These are phyloP conservation scores for Leptodactylus fuscus DNA, from an alignment of 2,113 vertebrate genomes.

Conservation along the genomic window DNA sequence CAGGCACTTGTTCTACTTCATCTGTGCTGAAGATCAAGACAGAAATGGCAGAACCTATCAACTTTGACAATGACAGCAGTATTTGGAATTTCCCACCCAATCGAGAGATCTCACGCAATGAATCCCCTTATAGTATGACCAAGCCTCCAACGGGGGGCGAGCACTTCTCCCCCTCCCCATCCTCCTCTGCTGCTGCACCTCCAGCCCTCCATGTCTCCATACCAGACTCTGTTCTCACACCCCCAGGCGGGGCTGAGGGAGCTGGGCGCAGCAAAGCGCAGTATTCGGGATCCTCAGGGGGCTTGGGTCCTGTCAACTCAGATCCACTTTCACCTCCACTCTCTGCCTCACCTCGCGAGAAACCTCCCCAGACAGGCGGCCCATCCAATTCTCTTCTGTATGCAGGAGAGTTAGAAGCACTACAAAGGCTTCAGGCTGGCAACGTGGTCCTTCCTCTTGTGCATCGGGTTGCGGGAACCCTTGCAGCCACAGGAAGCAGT, in stretches of 20 bases:
- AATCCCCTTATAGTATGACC: constrained; percentile 98
- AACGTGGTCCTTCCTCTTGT: constrained; percentile 96
- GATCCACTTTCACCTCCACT: constrained; percentile 96
- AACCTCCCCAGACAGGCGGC: constrained; percentile 87
- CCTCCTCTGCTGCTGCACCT: constrained; percentile 72
- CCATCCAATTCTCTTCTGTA: constrained; percentile 92
- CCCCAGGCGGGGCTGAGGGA: constrained; percentile 87
- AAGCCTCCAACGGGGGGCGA: constrained; percentile 86
- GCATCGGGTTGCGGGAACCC: constrained; percentile 91
- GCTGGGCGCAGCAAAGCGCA: constrained; percentile 85
- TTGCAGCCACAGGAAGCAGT: constrained; percentile 87
- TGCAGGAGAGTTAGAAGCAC: constrained; percentile 93
- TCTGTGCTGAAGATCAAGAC: constrained; percentile 99
- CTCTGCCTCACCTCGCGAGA: constrained; percentile 96
- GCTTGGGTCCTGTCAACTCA: constrained; percentile 85
- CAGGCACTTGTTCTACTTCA: constrained; percentile 65
- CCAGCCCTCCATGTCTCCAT: constrained; percentile 90
- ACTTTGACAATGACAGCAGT: constrained; percentile 99
- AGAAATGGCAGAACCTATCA: constrained; percentile 96
- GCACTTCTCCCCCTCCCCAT: constrained; percentile 86
- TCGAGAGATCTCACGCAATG: constrained; percentile 96
- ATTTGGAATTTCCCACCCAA: constrained; percentile 99
- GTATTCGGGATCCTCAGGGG: constrained; percentile 81
- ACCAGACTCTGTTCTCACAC: constrained; percentile 96
- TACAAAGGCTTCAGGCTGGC: constrained; percentile 94